Evolutionary conservation across 2,797 vertebrate species (phyloP), one percentile per base, ranked within the genome.

Genomic region (Parotocinclus haroldoi): DNA sequence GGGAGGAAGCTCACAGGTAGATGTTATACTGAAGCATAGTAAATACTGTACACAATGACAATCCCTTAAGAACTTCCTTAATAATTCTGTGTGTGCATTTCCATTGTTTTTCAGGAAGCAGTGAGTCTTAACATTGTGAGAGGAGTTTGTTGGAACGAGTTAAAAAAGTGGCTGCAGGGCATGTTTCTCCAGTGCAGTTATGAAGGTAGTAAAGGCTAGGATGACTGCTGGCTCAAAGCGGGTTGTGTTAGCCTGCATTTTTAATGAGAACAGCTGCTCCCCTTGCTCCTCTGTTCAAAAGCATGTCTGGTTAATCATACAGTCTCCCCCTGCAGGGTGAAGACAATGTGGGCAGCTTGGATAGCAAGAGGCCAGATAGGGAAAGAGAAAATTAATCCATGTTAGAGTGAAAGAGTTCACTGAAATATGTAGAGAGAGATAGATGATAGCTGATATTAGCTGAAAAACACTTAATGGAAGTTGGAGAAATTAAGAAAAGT

Each of bases 231-330:
- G 79, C 82, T 86, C 82, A 76, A 83, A 85, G 81, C 10, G 80
- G 80, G 85, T 86, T 85, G 85, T 80, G 78, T 85, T 85, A 81
- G 77, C 79, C 84, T 90, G 86, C 88, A 90, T 92, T 88, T 91
- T 91, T 91, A 87, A 90, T 89, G 87, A 91, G 86, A 89, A 88
- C 89, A 90, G 88, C 89, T 91, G 90, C 87, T 90, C 82, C 73
- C 70, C 78, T 81, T 86, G 82, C 83, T 84, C 81, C 83, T 84
- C 85, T 82, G 83, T 82, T 89, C 81, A 82, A 58, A 86, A 77
- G 82, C 76, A n/a, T 82, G 78, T 84, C 87, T 86, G 83, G 85
- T 89, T 88, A 89, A 91, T 91, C 89, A 88, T 83, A 88, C 81
- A 85, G 82, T 76, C 66, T 80, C 77, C 78, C 86, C 86, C 85